Base-by-base conservation (phyloP, 2,888 invertebrate species). In the Leptopilina syphax region DNA sequence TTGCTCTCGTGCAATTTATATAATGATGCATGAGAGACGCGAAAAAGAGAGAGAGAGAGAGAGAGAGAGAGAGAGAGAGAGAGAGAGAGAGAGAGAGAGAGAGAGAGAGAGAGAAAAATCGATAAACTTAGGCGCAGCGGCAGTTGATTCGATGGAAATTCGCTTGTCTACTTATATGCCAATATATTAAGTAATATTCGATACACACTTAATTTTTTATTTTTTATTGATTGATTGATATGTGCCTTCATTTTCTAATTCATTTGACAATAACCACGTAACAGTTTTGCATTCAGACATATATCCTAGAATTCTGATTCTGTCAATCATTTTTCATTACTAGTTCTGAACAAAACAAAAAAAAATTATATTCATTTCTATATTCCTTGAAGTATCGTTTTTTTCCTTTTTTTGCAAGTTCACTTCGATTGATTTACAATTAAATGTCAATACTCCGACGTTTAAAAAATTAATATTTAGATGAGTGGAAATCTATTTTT, bases 121-220 rank as follows among this genome's bases (percentile, higher is more conserved):
- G 73, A 73, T 73, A 57, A 73, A 57, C 73, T 73, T 57, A 34
- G 73, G 57, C 73, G 57, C 73, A 73, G 73, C 57, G 57, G 73
- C n/a, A 73, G 73, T 73, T 57, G 57, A 27, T 73, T 66, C 50
- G 9, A 10, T 34, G 44, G 34, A 34, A 13, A 57, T n/a, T 63
- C 9, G 18, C 73, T 13, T 1, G n/a, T 9, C 3, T 34, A 34
- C 65, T 41, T 65, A 65, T 34, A 34, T 65, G 9, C 10, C 9
- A 13, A 34, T 13, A 18, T 73, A 73, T 41, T 54, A 57, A 57
- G 54, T 73, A 13, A 54, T 70, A 57, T 9, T 50, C 50, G 50
- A 12, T 60, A 24, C 24, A 24, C 24, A 63, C 13, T 34, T 24
- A 41, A 44, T 44, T 44, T 44, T 44, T 44, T 44, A 8, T 44